Evolutionary conservation across 2,888 invertebrate species (phyloP).

Genomic region (Chalcis sispes): DNA sequence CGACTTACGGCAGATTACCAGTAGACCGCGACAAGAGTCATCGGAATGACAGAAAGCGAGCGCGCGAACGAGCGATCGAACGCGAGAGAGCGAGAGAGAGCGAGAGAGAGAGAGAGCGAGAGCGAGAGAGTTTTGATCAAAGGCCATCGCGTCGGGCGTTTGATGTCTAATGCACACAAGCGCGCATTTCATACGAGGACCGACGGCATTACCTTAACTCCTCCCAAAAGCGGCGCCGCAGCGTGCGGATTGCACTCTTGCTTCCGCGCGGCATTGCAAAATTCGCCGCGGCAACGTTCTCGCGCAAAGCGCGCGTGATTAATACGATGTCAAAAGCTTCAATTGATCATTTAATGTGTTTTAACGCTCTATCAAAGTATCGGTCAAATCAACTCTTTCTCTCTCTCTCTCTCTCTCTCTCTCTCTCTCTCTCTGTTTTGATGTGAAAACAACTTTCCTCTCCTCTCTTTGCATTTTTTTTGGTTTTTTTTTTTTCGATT

Average conservation of each 20-base stretch:
- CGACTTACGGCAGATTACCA: conserved; percentile 55
- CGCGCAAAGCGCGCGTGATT: conserved; percentile 22
- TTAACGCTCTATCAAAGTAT: not conserved
- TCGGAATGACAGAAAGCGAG: conserved; percentile 64
- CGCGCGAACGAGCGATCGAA: too few species aligned
- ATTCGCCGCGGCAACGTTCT: conserved; percentile 1
- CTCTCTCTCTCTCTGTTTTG: not conserved
- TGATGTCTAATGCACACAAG: conserved; percentile 73
- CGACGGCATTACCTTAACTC: not conserved
- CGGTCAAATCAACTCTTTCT: not conserved
- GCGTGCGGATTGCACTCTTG: not conserved
- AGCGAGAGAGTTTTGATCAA: conserved; percentile 73
- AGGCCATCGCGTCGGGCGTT: conserved; percentile 69
- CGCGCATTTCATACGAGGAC: conserved; percentile 24
- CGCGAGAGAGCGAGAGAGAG: too few species aligned
- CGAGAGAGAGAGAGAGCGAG: too few species aligned
- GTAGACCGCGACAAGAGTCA: conserved; percentile 72
- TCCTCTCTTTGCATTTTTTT: not conserved
- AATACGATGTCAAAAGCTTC: conserved; percentile 28
- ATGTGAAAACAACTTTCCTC: not conserved
- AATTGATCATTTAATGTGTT: conserved; percentile 2
- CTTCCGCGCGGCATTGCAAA: conserved; percentile 3
- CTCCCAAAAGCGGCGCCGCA: not conserved
- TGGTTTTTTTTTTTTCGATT: not conserved
- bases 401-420: not conserved